Evolutionary conservation across 2,113 vertebrate genomes (phyloP), one percentile per base, ranked within the genome.

Genomic region (Calidris pygmaea): DNA sequence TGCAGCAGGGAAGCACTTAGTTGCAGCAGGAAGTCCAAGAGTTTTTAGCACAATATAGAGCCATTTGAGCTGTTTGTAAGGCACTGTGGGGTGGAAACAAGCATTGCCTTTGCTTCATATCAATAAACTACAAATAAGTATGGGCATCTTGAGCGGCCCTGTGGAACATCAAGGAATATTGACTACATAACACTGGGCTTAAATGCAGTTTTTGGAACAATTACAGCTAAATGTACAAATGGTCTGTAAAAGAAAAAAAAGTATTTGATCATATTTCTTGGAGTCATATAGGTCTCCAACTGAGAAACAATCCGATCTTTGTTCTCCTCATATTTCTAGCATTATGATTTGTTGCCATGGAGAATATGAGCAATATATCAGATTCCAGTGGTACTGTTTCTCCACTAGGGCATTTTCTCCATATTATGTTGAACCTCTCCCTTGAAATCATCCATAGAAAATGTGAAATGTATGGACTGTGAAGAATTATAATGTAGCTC

Each of bases 331-430:
- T 89, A 74, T 74, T 89, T 96, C 68, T 94, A 83, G 63, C 75
- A 62, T 92, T 77, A 90, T 53, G 76, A 72, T 96, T 97, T 88
- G 94, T 98, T 98, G 80, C 96, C 68, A 96, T 97, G 89, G 93
- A 95, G 80, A 96, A 90, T 92, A 80, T 32, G 58, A 95, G 65
- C 63, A 75, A 37, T 55, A 21, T 56, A 53, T 78, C 55, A 58
- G 55, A 29, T 58, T 94, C 59, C 50, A 62, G 58, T 41, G 37
- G 30, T 41, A 47, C 23, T 35, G 20, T 60, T 66, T 81, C 26
- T 70, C 71, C 37, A 14, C 37, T 59, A 81, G 55, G 30, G 30
- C 10, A 1, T 76, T 90, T 90, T 62, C 19, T 48, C 24, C 8
- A 4, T 48, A n/a, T 17, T 1, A 3, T 22, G 41, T 39, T 52